Evolutionary conservation across 2,113 vertebrate genomes (phyloP), one percentile per base, ranked within the genome.

Genomic region (Leucosticte australis): DNA sequence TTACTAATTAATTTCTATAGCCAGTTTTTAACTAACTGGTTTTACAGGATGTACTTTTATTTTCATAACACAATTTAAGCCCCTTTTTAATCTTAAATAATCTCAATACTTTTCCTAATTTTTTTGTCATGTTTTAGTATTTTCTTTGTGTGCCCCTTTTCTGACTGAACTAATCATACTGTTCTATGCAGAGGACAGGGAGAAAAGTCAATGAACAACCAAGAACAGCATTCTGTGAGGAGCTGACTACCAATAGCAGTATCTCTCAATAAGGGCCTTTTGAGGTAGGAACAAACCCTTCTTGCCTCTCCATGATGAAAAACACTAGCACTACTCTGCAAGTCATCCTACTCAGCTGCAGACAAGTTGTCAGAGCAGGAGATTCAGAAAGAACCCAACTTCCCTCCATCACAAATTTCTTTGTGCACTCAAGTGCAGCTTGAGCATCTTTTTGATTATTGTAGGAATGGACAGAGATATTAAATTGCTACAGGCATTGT

Each of bases 151-250:
- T 47, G 23, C 14, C 13, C 5, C 42, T 87, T 35, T 75, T 89
- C 71, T 28, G n/a, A n/a, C 20, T 85, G 44, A 90, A 71, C 31
- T 84, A 56, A 91, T 83, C 70, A 71, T 2, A 1, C 26, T 89
- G 22, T 49, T 59, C 78, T 89, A 15, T 55, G 42, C 23, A 57
- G 50, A 89, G 30, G 22, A 63, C 47, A 82, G 44, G 37, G 41
- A 75, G 76, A 79, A 69, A 84, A 95, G 74, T 60, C 91, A 73
- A 53, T 87, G 53, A 85, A 69, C n/a, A 79, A 78, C 67, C 62
- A 64, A 53, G 52, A 53, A 53, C 52, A 53, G 9, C 52, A 37
- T 44, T 28, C 69, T 56, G 44, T 76, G 62, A 39, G 77, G 78
- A 76, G 62, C 26, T 82, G 78, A 90, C 79, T 84, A 41, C 37